Evolutionary conservation across 2,797 vertebrate genomes (phyloP), one percentile per base, ranked within the genome.

Genomic region (Microctenopoma lineatum): DNA sequence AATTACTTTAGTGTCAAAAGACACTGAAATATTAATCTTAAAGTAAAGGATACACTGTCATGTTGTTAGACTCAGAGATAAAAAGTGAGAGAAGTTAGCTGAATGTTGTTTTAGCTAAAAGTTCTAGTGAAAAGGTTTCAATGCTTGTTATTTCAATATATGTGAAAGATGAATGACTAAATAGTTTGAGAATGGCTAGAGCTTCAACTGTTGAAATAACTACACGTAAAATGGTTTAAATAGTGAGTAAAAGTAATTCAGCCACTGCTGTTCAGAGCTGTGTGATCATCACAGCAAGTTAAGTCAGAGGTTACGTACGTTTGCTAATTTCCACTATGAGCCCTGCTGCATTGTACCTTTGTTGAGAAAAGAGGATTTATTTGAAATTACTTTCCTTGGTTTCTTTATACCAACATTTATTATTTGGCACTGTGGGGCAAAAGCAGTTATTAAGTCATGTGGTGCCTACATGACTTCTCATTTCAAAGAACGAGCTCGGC

Each of bases 361-460:
- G 64, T 61, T 1, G n/a, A 52, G 47, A 45, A 65, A 59, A 13
- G 39, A 48, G 47, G 45, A 67, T 73, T 52, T 54, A 56, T 48
- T 59, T 67, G 13, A 70, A 74, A 70, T 52, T 47, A 2, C 48
- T 73, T 76, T 71, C 41, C 59, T 39, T 32, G 14, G 39, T 78
- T 73, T 53, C 38, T 34, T 13, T 21, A 32, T 39, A 65, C 38
- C 41, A 66, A 44, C 57, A 59, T 73, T 62, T 69, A 71, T 71
- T 55, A 41, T 72, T 32, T 36, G 67, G 39, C 59, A 65, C 57
- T 45, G 39, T 53, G 36, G 76, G 68, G 34, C 39, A 63, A 36
- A 65, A 47, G 61, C 59, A 10, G 53, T 52, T 53, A 60, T 83
- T 50, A 76, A 76, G 66, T 69, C 72, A 54, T 55, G 59, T 56